A percentile compares a stretch with the other conserved stretches of the same genome.
Evolutionary conservation across 2,797 vertebrate genomes (phyloP).

Genomic region (Anguilla anguilla): DNA sequence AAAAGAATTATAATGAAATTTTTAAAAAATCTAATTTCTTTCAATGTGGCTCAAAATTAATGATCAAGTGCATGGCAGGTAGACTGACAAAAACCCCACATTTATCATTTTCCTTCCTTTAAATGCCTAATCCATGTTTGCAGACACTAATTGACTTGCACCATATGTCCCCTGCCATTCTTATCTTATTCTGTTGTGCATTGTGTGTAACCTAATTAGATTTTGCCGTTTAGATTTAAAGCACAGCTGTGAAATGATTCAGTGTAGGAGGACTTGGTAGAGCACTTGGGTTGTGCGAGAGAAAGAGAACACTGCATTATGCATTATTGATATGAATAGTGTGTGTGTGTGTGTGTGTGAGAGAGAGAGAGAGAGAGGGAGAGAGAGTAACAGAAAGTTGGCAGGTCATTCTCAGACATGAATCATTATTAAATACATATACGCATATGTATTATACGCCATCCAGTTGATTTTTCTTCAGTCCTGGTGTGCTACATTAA

Average conservation of each 20-base stretch:
- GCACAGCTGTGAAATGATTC: slow-evolving; percentile 62
- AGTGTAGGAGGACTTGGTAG: slow-evolving; percentile 38
- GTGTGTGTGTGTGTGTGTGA: slow-evolving; percentile 24
- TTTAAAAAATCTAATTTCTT: background rate
- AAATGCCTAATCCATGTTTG: slow-evolving; percentile 68
- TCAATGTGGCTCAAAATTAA: background rate
- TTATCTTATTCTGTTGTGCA: slow-evolving; percentile 56
- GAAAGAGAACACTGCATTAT: slow-evolving; percentile 1
- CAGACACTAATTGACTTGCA: slow-evolving; percentile 68
- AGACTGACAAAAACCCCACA: background rate
- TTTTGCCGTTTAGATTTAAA: slow-evolving; percentile 55
- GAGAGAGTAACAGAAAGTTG: background rate
- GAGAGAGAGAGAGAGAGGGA: background rate
- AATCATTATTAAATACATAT: background rate
- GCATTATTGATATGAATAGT: background rate
- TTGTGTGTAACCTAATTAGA: slow-evolving; percentile 67
- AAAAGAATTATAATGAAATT: background rate
- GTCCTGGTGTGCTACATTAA: background rate
- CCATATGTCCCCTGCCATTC: slow-evolving; percentile 69
- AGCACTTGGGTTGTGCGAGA: background rate
- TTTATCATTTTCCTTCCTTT: slow-evolving; percentile 55
- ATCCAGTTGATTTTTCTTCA: background rate
- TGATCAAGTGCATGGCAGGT: background rate
- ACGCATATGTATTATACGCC: background rate
- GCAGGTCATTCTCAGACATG: background rate